These are phyloP conservation scores for Pocillopora damicornis DNA, from an alignment of 64 coral and sea anemone species.

Conservation along the genomic window DNA sequence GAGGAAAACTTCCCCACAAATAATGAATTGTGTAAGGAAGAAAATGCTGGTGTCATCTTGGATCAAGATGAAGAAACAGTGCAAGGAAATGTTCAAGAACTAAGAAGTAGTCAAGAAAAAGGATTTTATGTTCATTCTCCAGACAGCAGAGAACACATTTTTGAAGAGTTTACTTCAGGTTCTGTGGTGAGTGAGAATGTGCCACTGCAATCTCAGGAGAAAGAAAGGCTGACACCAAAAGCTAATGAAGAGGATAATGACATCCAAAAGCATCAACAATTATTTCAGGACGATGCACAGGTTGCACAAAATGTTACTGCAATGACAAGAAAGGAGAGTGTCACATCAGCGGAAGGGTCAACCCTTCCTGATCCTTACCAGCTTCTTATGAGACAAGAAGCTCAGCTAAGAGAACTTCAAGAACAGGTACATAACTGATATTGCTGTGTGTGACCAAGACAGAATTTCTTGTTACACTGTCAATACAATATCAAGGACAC, in stretches of 20 bases:
- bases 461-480: too few species aligned
- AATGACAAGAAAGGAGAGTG: neutral
- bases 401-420: conserved; percentile 69
- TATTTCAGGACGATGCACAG: neutral
- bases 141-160: neutral
- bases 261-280: neutral
- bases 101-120: neutral
- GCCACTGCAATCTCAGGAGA: neutral
- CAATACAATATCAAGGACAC: too few species aligned
- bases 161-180: neutral
- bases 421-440: conserved; percentile 26
- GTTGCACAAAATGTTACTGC: neutral
- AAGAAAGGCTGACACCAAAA: neutral
- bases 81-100: neutral
- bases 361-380: conserved; percentile 58
- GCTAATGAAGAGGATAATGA: neutral
- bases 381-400: conserved; percentile 69
- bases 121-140: too few species aligned
- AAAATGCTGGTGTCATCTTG: neutral
- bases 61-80: neutral
- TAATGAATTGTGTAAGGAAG: neutral
- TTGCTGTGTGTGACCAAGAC: too few species aligned
- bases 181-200: neutral
- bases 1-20: neutral
- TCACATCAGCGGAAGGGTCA: neutral